Evolutionary conservation across 2,888 invertebrate species (phyloP), one percentile per base, ranked within the genome.

Genomic region (Slavum lentiscoides): DNA sequence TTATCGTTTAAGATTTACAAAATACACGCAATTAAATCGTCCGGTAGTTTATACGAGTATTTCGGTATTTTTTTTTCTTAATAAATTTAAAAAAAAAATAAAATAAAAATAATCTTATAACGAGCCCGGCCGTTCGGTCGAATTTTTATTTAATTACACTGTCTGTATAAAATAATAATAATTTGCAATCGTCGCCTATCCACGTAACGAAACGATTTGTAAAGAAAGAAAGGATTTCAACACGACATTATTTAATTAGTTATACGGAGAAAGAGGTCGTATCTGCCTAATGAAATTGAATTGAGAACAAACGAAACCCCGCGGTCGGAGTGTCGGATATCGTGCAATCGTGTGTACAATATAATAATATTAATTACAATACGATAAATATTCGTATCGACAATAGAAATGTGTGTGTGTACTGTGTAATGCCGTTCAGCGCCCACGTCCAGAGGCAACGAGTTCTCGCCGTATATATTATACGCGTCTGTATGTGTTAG

Each of bases 291-390:
- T 37, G 76, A 61, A 68, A 77, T 77, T 69, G 76, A 77, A 77
- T 77, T 69, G 69, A 53, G 53, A 61, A 69, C 76, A 37, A 77
- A 77, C 58, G 76, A 68, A 77, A 69, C 76, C 76, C 76, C 30
- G 69, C 59, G 69, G 69, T 69, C 43, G 8, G 49, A 59, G 43
- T 76, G 49, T 49, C 68, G 76, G 68, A 76, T 76, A 61, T 68
- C 76, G 76, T 68, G 76, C 68, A 76, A 68, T 76, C 76, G 17
- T 49, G 30, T 37, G 37, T 37, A 37, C 37, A 67, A 68, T 21
- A 59, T 53, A 62, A n/a, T 53, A 68, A 30, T 30, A 30, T 30
- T 30, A 30, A 30, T 30, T 30, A 30, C 30, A 30, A 30, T 30
- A 30, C 30, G 30, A 30, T 77, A 77, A 77, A 77, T 77, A 77